Evolutionary conservation across 2,113 vertebrate species (phyloP).

Genomic region (Struthidea cinerea): DNA sequence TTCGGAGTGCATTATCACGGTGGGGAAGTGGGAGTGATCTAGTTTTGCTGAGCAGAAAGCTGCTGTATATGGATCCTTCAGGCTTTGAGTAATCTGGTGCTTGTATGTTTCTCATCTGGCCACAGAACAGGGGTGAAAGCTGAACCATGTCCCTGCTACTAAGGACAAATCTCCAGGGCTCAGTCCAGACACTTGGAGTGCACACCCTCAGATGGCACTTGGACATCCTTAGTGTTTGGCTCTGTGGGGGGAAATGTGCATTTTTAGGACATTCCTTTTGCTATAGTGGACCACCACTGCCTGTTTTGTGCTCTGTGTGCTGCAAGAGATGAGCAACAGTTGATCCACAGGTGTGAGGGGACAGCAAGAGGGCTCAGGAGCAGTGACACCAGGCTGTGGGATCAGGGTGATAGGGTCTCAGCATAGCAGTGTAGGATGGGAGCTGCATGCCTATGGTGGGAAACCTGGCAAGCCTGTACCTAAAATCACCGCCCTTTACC

Average conservation of each 20-base stretch:
- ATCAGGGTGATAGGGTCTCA: background rate
- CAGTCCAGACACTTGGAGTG: accelerated
- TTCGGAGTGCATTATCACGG: accelerated
- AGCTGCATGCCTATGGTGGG: background rate
- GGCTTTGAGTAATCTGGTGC: background rate
- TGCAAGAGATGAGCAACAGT: background rate
- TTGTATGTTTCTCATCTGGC: background rate
- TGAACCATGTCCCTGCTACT: accelerated
- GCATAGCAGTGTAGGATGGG: background rate
- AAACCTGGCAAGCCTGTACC: background rate
- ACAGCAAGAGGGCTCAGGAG: background rate
- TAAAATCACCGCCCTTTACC: background rate
- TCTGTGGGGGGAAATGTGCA: background rate
- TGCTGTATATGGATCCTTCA: background rate
- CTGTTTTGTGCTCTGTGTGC: background rate
- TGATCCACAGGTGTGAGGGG: background rate
- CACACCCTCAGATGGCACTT: background rate
- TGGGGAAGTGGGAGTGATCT: background rate
- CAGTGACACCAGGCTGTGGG: background rate
- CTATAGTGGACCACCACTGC: background rate
- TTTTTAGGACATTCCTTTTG: background rate
- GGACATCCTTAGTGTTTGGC: background rate
- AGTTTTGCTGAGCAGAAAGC: background rate
- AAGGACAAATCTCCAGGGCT: background rate
- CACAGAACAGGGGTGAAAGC: background rate